phyloP scores from a whole-genome alignment of 2,797 vertebrate genomes.

The Fundulus diaphanus region DNA sequence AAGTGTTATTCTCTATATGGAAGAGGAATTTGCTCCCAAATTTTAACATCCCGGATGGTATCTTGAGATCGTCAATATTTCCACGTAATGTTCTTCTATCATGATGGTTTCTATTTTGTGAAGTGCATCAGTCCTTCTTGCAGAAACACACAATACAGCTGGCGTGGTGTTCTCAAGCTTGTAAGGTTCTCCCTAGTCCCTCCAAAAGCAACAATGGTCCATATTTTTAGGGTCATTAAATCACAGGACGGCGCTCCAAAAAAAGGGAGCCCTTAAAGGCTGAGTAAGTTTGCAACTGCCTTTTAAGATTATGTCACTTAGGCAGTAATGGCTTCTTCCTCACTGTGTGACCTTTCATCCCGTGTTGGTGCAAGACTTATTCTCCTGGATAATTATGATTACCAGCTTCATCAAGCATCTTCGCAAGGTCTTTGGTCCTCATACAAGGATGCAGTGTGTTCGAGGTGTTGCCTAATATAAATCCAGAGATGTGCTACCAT shows the following conservation, averaged over 20 bases:
- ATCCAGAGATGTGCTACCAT: background rate
- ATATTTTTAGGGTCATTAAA: background rate
- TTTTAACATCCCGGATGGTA: background rate
- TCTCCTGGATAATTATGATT: no score
- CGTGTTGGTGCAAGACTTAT: no score
- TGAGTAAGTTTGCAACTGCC: no score
- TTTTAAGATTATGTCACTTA: no score
- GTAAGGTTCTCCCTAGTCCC: background rate
- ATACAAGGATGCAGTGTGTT: background rate
- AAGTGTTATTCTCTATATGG: no score
- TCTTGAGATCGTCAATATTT: background rate
- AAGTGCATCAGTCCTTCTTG: background rate
- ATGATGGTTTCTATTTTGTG: background rate
- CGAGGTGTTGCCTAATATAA: background rate
- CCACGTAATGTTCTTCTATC: background rate
- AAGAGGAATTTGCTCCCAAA: no score
- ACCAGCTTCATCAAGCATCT: no score
- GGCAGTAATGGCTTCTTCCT: no score
- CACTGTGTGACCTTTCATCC: no score
- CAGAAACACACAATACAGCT: background rate
- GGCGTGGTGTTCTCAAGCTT: background rate
- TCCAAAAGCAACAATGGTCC: background rate
- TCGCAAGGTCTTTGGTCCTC: background rate
- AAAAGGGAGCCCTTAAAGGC: no score
- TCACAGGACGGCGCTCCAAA: no score